Conservation (phyloP, 2,888 invertebrate species). For the Podabrus alpinus region DNA sequence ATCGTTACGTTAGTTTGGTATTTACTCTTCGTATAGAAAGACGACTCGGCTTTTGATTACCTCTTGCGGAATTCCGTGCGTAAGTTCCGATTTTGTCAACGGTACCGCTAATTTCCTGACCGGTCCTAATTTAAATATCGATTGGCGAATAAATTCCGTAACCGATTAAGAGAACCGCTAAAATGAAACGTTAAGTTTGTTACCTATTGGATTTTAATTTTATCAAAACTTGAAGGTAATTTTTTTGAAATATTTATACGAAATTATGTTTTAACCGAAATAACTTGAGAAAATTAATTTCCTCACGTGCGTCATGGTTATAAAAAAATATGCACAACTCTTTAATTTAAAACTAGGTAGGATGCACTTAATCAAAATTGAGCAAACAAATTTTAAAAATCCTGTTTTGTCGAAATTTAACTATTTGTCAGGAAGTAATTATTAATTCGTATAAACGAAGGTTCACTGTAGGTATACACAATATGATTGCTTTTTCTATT, state of each 20-base stretch:
- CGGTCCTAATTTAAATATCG: slow-evolving; percentile 1
- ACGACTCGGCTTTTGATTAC: background rate
- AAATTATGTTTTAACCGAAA: background rate
- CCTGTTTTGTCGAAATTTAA: background rate
- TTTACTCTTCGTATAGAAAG: background rate
- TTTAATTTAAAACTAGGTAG: background rate
- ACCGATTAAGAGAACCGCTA: background rate
- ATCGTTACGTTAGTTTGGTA: background rate
- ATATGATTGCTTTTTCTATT: background rate
- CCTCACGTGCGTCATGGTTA: background rate
- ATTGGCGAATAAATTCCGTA: background rate
- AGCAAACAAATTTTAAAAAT: background rate
- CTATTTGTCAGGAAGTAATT: too few relatives aligned
- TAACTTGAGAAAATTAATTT: background rate
- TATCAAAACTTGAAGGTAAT: background rate
- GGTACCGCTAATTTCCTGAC: slow-evolving; percentile 23
- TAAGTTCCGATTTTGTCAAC: slow-evolving; percentile 22
- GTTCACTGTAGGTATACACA: background rate
- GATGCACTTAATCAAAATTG: background rate
- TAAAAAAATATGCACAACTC: background rate
- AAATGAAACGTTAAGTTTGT: background rate
- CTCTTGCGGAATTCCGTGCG: slow-evolving; percentile 22
- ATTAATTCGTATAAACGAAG: background rate
- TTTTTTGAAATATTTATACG: background rate
- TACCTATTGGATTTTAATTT: background rate